A percentile compares a stretch with the other conserved stretches of the same genome.
Conservation (phyloP, 2,113 vertebrate species). For the Hippocampus abdominalis region DNA sequence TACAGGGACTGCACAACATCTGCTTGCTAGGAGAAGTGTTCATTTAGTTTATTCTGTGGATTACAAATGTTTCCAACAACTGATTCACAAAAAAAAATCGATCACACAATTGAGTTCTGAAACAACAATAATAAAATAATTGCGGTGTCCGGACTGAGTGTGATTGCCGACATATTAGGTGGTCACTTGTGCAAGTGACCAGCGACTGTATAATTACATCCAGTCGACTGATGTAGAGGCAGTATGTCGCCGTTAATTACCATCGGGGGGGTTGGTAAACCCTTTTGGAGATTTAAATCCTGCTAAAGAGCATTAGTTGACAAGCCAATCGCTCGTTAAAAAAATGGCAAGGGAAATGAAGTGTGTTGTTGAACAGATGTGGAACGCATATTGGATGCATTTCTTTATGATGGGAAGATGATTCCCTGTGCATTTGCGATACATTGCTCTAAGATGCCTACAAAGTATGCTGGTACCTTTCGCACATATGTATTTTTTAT, state of each 20-base stretch:
- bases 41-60: no score
- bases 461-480: neutral
- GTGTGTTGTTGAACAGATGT: conserved; percentile 25
- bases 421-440: neutral
- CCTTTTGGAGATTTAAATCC: conserved; percentile 72
- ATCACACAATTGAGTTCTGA: no score
- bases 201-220: neutral
- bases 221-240: conserved; percentile 47
- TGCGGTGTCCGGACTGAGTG: no score
- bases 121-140: no score
- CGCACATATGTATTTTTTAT: neutral
- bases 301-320: conserved; percentile 72
- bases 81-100: no score
- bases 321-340: conserved; percentile 50
- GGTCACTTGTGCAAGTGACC: neutral
- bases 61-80: no score
- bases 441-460: neutral
- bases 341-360: conserved; percentile 32
- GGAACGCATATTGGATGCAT: conserved; percentile 3
- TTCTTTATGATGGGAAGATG: neutral
- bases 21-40: neutral
- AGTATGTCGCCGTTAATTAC: conserved; percentile 70
- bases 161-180: neutral
- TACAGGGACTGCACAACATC: neutral
- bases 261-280: conserved; percentile 64